These are phyloP conservation scores for Ctenodactylus gundi DNA, from an alignment of 2,113 vertebrate species.

Conservation along the genomic window DNA sequence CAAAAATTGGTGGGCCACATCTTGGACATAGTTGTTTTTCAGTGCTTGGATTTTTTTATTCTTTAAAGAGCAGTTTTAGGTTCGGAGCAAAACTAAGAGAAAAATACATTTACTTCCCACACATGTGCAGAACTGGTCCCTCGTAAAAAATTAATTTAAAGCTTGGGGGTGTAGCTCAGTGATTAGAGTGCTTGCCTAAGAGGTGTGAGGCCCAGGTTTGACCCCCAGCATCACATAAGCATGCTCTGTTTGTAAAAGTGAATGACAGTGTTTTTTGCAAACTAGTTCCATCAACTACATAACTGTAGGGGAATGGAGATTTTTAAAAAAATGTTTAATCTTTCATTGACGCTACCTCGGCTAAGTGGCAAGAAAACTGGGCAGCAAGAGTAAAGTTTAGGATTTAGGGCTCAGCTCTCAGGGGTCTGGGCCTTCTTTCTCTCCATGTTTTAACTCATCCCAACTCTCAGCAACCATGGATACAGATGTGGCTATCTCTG, in stretches of 20 bases:
- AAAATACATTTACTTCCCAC: background rate
- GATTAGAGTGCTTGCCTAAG: too few relatives aligned
- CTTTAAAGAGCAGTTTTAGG: background rate
- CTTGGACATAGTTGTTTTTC: too few relatives aligned
- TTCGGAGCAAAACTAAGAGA: background rate
- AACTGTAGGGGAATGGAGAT: background rate
- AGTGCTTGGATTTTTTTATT: background rate
- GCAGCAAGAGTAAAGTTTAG: background rate
- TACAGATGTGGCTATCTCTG: background rate
- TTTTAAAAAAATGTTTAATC: background rate
- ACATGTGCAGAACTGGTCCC: background rate
- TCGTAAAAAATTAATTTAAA: background rate
- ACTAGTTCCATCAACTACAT: background rate
- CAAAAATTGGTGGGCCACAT: too few relatives aligned
- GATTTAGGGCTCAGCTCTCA: background rate
- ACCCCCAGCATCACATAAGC: too few relatives aligned
- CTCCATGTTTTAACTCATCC: background rate
- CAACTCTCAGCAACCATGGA: background rate
- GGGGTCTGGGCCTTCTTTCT: background rate
- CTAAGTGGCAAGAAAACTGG: background rate
- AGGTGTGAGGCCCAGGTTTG: too few relatives aligned
- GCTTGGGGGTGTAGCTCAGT: too few relatives aligned
- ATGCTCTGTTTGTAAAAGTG: too few relatives aligned
- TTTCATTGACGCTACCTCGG: background rate
- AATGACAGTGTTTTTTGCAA: background rate